Conservation (phyloP, 2,888 invertebrate species). For the Phrixothrix hirtus region DNA sequence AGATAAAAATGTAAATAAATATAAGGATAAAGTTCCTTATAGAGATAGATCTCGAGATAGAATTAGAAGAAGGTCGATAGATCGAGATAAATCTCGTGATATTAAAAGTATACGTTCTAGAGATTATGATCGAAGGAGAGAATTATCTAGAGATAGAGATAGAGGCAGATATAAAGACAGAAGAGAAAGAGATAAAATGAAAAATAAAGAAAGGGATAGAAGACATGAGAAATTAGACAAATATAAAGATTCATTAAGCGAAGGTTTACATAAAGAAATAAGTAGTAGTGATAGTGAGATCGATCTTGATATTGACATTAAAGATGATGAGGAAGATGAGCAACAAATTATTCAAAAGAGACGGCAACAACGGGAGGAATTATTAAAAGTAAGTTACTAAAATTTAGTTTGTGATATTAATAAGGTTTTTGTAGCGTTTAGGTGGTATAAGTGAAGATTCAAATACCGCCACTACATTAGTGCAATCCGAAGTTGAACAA, state of each 20-base stretch:
- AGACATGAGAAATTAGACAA: constrained; percentile 60
- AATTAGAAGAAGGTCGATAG: constrained; percentile 39
- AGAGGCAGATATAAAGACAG: constrained; percentile 49
- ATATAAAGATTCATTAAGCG: constrained; percentile 74
- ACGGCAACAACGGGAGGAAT: constrained; percentile 83
- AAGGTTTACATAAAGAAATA: constrained; percentile 74
- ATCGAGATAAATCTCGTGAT: constrained; percentile 14
- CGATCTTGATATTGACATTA: constrained; percentile 74
- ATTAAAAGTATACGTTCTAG: constrained; percentile 43
- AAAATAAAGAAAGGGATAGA: constrained; percentile 41
- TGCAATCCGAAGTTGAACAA: no score
- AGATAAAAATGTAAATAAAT: constrained; percentile 36
- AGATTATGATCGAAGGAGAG: constrained; percentile 36
- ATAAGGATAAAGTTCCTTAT: constrained; percentile 39
- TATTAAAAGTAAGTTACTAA: constrained; percentile 70
- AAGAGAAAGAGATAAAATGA: constrained; percentile 52
- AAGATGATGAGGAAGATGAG: constrained; percentile 88
- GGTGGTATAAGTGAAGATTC: constrained; percentile 65
- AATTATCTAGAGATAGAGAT: constrained; percentile 44
- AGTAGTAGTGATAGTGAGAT: constrained; percentile 74
- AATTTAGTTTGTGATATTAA: neutral
- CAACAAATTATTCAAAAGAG: constrained; percentile 89
- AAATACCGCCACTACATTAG: constrained; percentile 52
- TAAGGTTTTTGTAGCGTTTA: constrained; percentile 54
- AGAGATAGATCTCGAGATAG: constrained; percentile 47